These are phyloP conservation scores for Caenorhabditis brenneri DNA, from an alignment of 1,140 invertebrate species.

Conservation along the genomic window DNA sequence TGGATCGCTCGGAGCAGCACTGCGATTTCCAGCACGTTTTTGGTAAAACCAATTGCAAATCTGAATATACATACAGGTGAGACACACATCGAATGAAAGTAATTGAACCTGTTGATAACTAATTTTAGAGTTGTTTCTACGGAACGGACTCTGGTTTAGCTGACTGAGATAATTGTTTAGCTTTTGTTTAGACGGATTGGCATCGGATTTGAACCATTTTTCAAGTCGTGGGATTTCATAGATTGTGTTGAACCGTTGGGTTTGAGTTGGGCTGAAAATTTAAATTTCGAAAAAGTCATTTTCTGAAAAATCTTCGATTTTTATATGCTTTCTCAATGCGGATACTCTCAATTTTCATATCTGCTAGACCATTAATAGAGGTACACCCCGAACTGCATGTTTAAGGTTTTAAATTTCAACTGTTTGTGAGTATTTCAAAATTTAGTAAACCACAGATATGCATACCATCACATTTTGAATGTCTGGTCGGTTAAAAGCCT, in stretches of 20 bases:
- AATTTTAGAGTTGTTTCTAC: slow-evolving; percentile 64
- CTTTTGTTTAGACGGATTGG: slow-evolving; percentile 64
- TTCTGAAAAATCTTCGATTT: not conserved
- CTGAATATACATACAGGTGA: slow-evolving; percentile 50
- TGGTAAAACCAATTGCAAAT: slow-evolving; percentile 71
- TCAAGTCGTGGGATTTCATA: slow-evolving; percentile 69
- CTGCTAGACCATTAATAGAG: too few relatives aligned
- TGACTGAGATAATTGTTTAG: slow-evolving; percentile 64
- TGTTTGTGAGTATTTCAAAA: too few relatives aligned
- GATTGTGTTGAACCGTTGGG: slow-evolving; percentile 64
- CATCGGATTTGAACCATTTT: slow-evolving; percentile 67
- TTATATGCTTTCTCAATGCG: too few relatives aligned
- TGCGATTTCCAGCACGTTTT: slow-evolving; percentile 54
- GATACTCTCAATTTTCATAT: too few relatives aligned
- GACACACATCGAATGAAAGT: not conserved
- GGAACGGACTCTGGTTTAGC: slow-evolving; percentile 60
- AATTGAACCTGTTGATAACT: slow-evolving; percentile 55
- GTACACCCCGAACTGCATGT: too few relatives aligned
- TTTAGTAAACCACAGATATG: too few relatives aligned
- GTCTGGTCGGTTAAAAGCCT: too few relatives aligned
- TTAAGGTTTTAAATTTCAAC: too few relatives aligned
- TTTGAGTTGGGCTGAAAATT: slow-evolving; percentile 60
- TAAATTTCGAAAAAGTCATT: not conserved
- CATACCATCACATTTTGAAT: too few relatives aligned
- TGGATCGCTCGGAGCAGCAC: slow-evolving; percentile 23